Evolutionary conservation across 2,888 invertebrate genomes (phyloP).

Genomic region (Andrena dorsata): DNA sequence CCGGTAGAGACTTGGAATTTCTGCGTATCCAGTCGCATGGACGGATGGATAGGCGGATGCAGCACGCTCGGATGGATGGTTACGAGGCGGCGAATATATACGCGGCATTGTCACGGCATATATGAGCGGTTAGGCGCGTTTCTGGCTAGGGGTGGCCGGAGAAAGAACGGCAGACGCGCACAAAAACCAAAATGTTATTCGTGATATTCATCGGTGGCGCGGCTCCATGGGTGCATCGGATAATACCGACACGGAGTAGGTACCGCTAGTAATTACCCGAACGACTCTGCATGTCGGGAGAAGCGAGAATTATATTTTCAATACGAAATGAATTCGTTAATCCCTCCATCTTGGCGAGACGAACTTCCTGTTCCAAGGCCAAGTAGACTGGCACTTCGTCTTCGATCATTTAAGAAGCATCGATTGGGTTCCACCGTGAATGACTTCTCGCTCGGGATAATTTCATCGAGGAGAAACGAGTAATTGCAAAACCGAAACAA

Average conservation of each 20-base stretch:
- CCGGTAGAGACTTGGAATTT: constrained; percentile 73
- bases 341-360: no score
- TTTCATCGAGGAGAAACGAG: no score
- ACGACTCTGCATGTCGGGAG: not conserved
- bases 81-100: constrained; percentile 58
- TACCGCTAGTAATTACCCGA: not conserved
- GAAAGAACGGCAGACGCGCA: constrained; percentile 44
- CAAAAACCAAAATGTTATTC: constrained; percentile 75
- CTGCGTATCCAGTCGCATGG: constrained; percentile 61
- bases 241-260: constrained; percentile 33
- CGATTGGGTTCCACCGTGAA: no score
- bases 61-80: constrained; percentile 61
- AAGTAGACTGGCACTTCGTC: no score
- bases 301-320: not conserved
- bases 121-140: constrained; percentile 63
- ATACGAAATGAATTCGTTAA: not conserved
- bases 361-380: no score
- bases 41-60: constrained; percentile 65
- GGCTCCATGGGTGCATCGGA: constrained; percentile 42
- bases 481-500: no score
- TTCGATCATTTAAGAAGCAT: no score
- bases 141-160: constrained; percentile 44
- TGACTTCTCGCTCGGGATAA: no score
- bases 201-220: constrained; percentile 70
- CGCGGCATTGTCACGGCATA: constrained; percentile 58